Evolutionary conservation across 2,888 invertebrate species (phyloP), one percentile per base, ranked within the genome.

Genomic region (Aphrophora alni): DNA sequence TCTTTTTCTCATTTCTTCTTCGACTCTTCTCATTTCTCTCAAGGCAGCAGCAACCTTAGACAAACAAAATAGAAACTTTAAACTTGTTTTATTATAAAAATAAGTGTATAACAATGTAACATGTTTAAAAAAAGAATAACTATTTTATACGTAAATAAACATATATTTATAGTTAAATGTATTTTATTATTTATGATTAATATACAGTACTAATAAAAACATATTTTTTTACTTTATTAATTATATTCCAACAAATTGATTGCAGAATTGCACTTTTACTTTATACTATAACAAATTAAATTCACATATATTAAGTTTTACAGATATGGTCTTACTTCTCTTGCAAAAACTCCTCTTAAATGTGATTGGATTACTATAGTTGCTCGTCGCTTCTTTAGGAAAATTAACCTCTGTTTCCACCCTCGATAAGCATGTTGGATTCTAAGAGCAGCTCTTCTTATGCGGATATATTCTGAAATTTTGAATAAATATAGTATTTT

Each of bases 311-410:
- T n/a, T n/a, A n/a, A n/a, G n/a, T n/a, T n/a, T n/a, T n/a, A n/a
- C n/a, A n/a, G n/a, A n/a, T n/a, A n/a, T n/a, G n/a, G n/a, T n/a
- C 78, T 77, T 81, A 93, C 96, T 89, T 97, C 97, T 83, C 97
- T 89, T 0, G 97, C 97, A 89, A 97, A 97, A 85, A 96, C 96
- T 2, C 97, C 97, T 12, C 97, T 89, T 83, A 97, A 89, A 87
- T 95, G 96, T 81, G 95, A 91, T 89, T 97, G 97, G 83, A 97
- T 94, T 24, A 96, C 93, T 84, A 97, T 91, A 0, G 94, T 95
- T 0, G 97, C 95, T 82, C 97, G 90, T n/a, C 96, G 91, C 87
- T 94, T 92, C 71, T 93, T 91, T 84, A 97, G 90, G 89, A 96
- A 97, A 84, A 92, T 91, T 80, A 97, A 94, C 74, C 97, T 91